Evolutionary conservation across 2,888 invertebrate species (phyloP), one percentile per base, ranked within the genome.

Genomic region (Neoascia interrupta): DNA sequence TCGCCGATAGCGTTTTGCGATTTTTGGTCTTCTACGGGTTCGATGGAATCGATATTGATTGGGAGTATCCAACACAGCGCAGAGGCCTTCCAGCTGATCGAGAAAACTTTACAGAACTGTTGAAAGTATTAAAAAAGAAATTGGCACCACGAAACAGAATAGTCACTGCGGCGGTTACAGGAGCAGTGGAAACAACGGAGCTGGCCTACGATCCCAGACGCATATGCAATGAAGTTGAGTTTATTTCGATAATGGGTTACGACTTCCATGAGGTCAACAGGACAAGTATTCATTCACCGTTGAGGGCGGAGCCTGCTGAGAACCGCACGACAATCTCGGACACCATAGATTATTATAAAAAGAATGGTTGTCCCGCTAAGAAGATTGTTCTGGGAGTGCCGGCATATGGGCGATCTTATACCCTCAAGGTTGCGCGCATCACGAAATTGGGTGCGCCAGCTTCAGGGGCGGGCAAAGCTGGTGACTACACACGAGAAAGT

Each of bases 11-110:
- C 43, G 89, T 87, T 1, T 79, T 90, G 8, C 85, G 86, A 13
- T 90, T 88, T 82, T 81, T 90, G 4, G 81, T 86, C 11, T 83
- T 85, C 56, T 88, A 89, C 82, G 87, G 87, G 45, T 91, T 91
- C 81, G 90, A 90, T 82, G 91, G 90, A 5, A 82, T 91, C 16
- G 90, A 91, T 83, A 81, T 91, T 23, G 90, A 90, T 84, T 90
- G 90, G 90, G 90, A 90, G 82, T 90, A 90, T 82, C 90, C 90
- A 1, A 85, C 87, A 6, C 82, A 85, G 81, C 84, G 90, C 36
- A 90, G 89, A 11, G 90, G 90, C 5, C 80, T 85, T 8, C 69
- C 85, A 1, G 84, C 84, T 8, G 90, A 90, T 82, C 88, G 86
- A 72, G 82, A 85, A 37, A 89, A 89, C 83, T 90, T 89, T 74